These are phyloP conservation scores for Lutraria rhynchaena DNA, from an alignment of 1,140 invertebrate species.

Conservation along the genomic window DNA sequence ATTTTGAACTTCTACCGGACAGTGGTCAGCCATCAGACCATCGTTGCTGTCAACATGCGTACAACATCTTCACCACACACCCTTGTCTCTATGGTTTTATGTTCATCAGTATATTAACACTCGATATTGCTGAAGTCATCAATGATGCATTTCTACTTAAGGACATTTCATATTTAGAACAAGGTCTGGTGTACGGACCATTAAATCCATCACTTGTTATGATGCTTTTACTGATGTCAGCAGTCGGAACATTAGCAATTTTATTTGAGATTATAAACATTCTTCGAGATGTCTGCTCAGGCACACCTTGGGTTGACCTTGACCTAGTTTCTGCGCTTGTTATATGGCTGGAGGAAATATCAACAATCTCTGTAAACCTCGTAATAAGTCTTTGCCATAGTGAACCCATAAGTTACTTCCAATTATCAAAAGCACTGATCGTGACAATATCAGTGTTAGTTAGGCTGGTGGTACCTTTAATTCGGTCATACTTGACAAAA, in stretches of 20 bases:
- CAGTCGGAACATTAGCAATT: constrained; percentile 55
- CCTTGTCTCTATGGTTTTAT: constrained; percentile 42
- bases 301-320: constrained; percentile 50
- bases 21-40: not conserved
- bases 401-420: constrained; percentile 63
- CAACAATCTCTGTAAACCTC: constrained; percentile 57
- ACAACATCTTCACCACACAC: constrained; percentile 41
- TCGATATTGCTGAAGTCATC: constrained; percentile 57
- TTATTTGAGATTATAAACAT: constrained; percentile 59
- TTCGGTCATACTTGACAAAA: constrained; percentile 65
- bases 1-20: constrained; percentile 17
- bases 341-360: constrained; percentile 63
- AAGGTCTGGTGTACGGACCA: constrained; percentile 62
- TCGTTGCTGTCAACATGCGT: constrained; percentile 12
- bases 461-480: constrained; percentile 59
- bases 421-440: constrained; percentile 59
- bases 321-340: constrained; percentile 56
- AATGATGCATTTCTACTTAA: constrained; percentile 62
- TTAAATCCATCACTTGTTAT: constrained; percentile 9
- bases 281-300: constrained; percentile 25
- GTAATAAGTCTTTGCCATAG: constrained; percentile 63
- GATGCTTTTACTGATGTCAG: constrained; percentile 46
- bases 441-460: constrained; percentile 53
- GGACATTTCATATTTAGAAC: constrained; percentile 48
- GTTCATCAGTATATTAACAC: constrained; percentile 40